A percentile compares a stretch with the other conserved stretches of the same genome.
Evolutionary conservation across 2,113 vertebrate genomes (phyloP).

Genomic region (Coracopsis vasa): DNA sequence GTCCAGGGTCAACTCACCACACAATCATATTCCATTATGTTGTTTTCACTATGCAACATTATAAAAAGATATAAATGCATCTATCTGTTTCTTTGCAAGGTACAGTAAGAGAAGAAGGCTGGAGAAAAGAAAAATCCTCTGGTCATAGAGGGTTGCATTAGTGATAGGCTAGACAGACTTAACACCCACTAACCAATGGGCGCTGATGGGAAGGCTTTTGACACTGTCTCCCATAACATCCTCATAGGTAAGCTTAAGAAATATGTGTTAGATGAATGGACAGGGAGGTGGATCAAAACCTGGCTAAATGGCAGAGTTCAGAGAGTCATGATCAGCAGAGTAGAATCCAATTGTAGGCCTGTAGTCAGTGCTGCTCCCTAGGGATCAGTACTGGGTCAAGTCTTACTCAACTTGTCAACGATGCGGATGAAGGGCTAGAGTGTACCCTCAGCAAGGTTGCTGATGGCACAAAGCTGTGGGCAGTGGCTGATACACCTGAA

Average conservation of each 20-base stretch:
- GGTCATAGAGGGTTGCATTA: background rate
- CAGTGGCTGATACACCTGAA: no score
- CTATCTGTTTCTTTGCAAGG: background rate
- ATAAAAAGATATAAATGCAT: rapidly evolving
- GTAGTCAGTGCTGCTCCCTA: background rate
- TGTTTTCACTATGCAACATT: background rate
- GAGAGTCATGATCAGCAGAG: background rate
- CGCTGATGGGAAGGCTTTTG: background rate
- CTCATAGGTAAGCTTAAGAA: background rate
- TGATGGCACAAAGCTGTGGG: background rate
- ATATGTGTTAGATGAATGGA: background rate
- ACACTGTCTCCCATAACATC: background rate
- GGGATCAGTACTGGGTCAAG: background rate
- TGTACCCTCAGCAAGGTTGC: background rate
- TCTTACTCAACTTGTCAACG: background rate
- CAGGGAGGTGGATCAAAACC: background rate
- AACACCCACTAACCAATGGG: background rate
- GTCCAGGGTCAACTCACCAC: background rate
- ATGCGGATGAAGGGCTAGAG: background rate
- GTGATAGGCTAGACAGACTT: background rate
- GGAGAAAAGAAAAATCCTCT: background rate
- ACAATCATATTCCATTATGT: background rate
- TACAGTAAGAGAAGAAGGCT: background rate
- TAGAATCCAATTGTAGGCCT: background rate
- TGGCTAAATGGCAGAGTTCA: background rate